These are phyloP conservation scores for Mormyrops attenuatus DNA, from an alignment of 2,797 vertebrate genomes.

Conservation along the genomic window DNA sequence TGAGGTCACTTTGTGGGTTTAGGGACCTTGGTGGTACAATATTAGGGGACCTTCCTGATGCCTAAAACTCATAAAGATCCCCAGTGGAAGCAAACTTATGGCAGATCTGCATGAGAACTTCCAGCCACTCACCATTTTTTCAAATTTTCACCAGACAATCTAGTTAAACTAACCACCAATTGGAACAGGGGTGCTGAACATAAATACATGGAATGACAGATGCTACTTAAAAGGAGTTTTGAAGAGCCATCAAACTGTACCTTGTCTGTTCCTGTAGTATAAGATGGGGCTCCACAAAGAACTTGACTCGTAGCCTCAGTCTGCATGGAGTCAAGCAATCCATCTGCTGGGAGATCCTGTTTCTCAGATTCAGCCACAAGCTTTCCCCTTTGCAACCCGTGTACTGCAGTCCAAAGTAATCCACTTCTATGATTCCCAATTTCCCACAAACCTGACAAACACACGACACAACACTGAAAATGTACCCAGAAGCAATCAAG, in stretches of 20 bases:
- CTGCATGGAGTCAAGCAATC: constrained; percentile 87
- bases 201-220: not conserved
- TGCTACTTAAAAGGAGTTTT: not conserved
- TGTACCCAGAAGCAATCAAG: not conserved
- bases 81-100: not conserved
- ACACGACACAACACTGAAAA: not conserved
- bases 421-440: constrained; percentile 92
- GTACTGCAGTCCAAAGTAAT: constrained; percentile 97
- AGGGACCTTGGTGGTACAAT: not conserved
- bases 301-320: constrained; percentile 88
- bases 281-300: constrained; percentile 97
- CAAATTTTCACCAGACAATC: not conserved
- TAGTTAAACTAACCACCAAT: not conserved
- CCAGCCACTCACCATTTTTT: not conserved
- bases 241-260: constrained; percentile 48
- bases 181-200: not conserved
- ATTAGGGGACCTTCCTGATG: not conserved
- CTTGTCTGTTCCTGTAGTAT: constrained; percentile 95
- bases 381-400: constrained; percentile 92
- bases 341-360: constrained; percentile 97
- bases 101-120: not conserved
- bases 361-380: constrained; percentile 96
- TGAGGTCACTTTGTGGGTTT: not conserved
- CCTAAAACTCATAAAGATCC: not conserved
- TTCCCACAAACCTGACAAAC: constrained; percentile 83